A percentile compares a stretch with the other conserved stretches of the same genome.
phyloP scores from a whole-genome alignment of 2,113 vertebrate genomes.

The Paraplagusia blochii region DNA sequence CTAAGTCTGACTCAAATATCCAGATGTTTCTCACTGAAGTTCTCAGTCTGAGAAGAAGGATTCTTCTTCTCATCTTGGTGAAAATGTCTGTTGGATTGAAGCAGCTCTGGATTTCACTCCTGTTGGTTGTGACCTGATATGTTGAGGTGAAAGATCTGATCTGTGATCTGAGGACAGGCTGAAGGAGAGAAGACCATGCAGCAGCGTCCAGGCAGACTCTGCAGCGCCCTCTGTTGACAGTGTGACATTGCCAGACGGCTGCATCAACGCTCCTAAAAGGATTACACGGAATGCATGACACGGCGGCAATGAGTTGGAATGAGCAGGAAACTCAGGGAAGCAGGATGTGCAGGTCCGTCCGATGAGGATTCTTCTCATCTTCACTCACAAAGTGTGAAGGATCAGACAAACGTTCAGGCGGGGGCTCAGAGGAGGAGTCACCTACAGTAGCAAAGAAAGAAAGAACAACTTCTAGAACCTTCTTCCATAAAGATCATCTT shows the following conservation, averaged over 20 bases:
- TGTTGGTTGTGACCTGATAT: conserved; percentile 18
- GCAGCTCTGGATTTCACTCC: conserved; percentile 9
- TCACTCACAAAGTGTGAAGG: conserved; percentile 18
- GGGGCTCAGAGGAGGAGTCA: conserved; percentile 41
- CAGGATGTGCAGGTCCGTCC: conserved; percentile 47
- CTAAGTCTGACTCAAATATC: too few species aligned
- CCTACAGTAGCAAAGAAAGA: too few species aligned
- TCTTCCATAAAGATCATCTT: conserved; percentile 15
- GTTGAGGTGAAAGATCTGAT: conserved; percentile 25
- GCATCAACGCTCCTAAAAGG: conserved; percentile 64
- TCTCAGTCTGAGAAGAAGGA: conserved; percentile 17
- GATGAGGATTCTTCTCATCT: conserved; percentile 35
- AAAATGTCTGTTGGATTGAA: conserved; percentile 23
- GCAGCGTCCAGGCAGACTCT: conserved; percentile 27
- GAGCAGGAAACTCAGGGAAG: conserved; percentile 21
- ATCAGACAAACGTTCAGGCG: conserved; percentile 38
- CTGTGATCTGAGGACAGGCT: conserved; percentile 33
- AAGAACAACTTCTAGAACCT: too few species aligned
- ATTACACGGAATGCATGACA: conserved; percentile 66
- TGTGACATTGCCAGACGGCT: conserved; percentile 57
- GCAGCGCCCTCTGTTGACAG: conserved; percentile 65
- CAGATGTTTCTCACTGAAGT: too few species aligned
- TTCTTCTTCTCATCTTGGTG: background rate
- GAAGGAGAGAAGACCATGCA: conserved; percentile 16
- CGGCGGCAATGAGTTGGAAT: conserved; percentile 44